Base-by-base conservation (phyloP, 1,140 invertebrate species). In the Psilanteris sp. region DNA sequence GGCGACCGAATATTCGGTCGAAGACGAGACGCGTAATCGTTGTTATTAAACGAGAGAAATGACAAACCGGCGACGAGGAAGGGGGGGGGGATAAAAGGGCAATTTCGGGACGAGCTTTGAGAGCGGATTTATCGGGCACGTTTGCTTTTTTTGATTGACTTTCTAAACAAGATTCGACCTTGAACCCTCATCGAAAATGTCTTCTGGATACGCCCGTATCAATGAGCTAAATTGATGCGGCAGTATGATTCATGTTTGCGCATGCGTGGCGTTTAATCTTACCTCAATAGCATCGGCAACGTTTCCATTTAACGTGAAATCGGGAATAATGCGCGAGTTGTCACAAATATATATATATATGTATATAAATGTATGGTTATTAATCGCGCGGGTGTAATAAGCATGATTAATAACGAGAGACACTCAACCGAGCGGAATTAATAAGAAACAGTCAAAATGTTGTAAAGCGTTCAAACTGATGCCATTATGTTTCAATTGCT, bases 191-290 rank as follows among this genome's bases (percentile, higher is more conserved):
- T 57, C 16, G 43, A 50, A 68, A 3, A 18, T 50, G 31, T 48
- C 24, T 68, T 68, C 32, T 50, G 64, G 64, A 68, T 68, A 68
- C 64, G 64, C 64, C 64, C 64, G 64, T 68, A 68, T 68, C 64
- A 68, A 68, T 68, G 64, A 57, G 32, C 52, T 31, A 57, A 57
- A 31, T 48, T 57, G 48, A 66, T 66, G 64, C 50, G 64, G 24
- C 34, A 48, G 8, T 55, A 50, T 36, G 24, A 27, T 29, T 36
- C 27, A 34, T 20, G n/a, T 3, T 3, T 39, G 54, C 66, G 66
- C 66, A 70, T 70, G 66, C 66, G 54, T 37, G 8, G 7, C 10
- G 36, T 57, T 54, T 70, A 59, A 70, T 57, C 66, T 59, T 50
- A 31, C 20, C 29, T 34, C 34, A 20, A 32, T n/a, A n/a, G n/a